Evolutionary conservation across 1,140 invertebrate species (phyloP), one percentile per base, ranked within the genome.

Genomic region (Leptestheria dahalacensis): DNA sequence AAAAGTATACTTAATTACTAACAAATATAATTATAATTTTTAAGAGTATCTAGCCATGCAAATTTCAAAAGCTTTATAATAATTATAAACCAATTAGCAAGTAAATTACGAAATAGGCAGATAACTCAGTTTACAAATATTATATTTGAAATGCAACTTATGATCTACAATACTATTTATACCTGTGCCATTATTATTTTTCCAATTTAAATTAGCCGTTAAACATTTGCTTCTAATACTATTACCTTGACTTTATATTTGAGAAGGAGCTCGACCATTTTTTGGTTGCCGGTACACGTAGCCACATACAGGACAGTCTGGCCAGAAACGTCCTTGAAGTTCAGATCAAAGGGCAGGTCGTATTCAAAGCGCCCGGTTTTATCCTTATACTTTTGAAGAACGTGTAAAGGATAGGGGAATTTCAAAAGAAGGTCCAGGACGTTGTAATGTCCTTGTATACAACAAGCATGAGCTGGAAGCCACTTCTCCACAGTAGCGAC

Each of bases 381-480:
- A 68, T 89, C 86, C 48, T 73, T 77, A 65, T 79, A 88, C 65
- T 78, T 82, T 26, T 72, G 73, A 62, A 86, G 72, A 48, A 88
- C 66, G 60, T 83, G 72, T 23, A 79, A 73, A 0, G 90, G 89
- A 75, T 94, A 97, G 0, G 82, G 76, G 69, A 83, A 90, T 65
- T 86, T 82, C 1, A 97, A 75, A 2, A 96, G 72, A 20, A 86
- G 68, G 48, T 89, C 84, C 46, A 91, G 75, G 46, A 93, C 74
- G 25, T 78, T 66, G 15, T 82, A 72, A 72, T 95, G 90, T 2
- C 87, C 87, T 68, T 90, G 89, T 60, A 92, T 89, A 62, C 84
- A 86, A 33, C 90, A 89, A 4, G 90, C 91, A 73, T 97, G 94
- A 24, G 97, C 76, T 0, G 93, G 91, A 49, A 95, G 72, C 86